Base-by-base conservation (phyloP, 1,140 invertebrate species). In the Lucilia sericata region DNA sequence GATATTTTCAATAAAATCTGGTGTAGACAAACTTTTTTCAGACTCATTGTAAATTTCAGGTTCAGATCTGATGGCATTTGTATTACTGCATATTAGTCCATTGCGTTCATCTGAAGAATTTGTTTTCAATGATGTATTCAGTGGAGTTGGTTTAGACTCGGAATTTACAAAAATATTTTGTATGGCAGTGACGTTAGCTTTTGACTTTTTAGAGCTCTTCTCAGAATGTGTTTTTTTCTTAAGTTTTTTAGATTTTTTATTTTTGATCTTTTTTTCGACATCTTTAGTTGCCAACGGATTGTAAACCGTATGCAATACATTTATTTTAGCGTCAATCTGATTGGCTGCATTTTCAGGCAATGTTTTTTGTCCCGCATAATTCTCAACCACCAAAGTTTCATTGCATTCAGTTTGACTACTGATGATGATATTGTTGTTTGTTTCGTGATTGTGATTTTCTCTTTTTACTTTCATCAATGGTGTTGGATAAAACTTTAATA, bases 401-500 rank as follows among this genome's bases (percentile, higher is more conserved):
- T 25, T 25, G 8, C 19, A 3, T 42, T 42, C 13, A 42, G 10
- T 25, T 13, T 76, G 17, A 36, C 19, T 17, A 36, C 30, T 76
- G 36, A 14, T 76, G n/a, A 14, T 76, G 5, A 36, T 36, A 19
- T 78, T 82, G n/a, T 74, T 74, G 13, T 74, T 49, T 70, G n/a
- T 49, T 51, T 74, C 74, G 13, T 74, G 65, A 65, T 76, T n/a
- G 5, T 55, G 51, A 60, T 34, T 25, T 85, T 91, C 89, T 3
- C 88, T 86, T 83, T 90, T 91, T 36, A 91, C 87, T 86, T 90
- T 89, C 85, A 90, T 84, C 76, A 90, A 84, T 12, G 88, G 86
- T 65, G 86, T 88, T 34, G 88, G 88, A 84, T 89, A 87, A 86
- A 88, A 88, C 86, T 91, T 91, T 42, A 89, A 88, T 84, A 91